phyloP scores from a whole-genome alignment of 2,888 invertebrate genomes.

The Dyspetes luteomarginatus region DNA sequence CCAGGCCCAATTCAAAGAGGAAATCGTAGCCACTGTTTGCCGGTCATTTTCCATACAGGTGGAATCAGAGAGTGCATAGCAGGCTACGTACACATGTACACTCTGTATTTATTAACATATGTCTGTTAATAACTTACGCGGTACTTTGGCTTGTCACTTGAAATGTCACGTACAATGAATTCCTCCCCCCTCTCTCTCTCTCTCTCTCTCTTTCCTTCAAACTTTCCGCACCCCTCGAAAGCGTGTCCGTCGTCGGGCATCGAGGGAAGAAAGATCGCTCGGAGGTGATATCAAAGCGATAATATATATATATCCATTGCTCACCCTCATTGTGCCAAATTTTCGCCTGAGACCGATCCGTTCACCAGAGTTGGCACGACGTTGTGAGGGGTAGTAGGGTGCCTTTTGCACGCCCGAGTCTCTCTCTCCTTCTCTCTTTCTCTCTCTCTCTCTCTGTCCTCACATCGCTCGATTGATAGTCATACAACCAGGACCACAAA shows the following conservation, averaged over 20 bases:
- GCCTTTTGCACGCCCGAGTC: conserved; percentile 26
- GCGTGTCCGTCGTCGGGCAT: conserved; percentile 25
- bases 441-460: too few relatives aligned
- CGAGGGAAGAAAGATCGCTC: conserved; percentile 59
- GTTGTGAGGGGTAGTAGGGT: conserved; percentile 24
- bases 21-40: neutral
- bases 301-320: conserved; percentile 12
- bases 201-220: too few relatives aligned
- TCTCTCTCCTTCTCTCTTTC: neutral
- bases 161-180: conserved; percentile 50
- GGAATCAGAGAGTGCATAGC: too few relatives aligned
- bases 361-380: conserved; percentile 43
- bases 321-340: neutral
- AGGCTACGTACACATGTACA: too few relatives aligned
- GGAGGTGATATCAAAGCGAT: conserved; percentile 63
- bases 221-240: too few relatives aligned
- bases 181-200: too few relatives aligned
- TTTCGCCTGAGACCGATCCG: conserved; percentile 10
- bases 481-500: conserved; percentile 22
- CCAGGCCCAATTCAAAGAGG: conserved; percentile 11
- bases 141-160: conserved; percentile 52
- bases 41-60: neutral
- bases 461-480: conserved; percentile 57
- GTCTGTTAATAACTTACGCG: conserved; percentile 40
- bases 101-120: too few relatives aligned